A percentile compares a stretch with the other conserved stretches of the same genome.
Evolutionary conservation across 2,797 vertebrate species (phyloP).

Genomic region (Acanthurus lineatus): DNA sequence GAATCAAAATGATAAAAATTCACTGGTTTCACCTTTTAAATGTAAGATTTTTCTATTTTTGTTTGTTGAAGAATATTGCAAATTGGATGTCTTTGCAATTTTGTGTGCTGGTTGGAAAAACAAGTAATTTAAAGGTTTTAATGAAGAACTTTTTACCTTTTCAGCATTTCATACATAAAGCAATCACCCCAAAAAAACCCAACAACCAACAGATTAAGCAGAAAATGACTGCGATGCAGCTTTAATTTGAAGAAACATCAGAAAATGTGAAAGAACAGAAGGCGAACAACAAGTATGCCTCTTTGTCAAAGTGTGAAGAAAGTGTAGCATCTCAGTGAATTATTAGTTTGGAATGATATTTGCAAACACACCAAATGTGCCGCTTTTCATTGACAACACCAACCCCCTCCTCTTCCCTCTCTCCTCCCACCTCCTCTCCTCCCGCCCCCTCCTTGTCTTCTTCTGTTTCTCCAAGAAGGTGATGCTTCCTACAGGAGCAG

Average conservation of each 20-base stretch:
- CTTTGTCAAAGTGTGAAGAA: conserved; percentile 19
- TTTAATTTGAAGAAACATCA: neutral
- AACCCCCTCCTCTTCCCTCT: conserved; percentile 18
- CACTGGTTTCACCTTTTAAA: neutral
- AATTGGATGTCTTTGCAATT: neutral
- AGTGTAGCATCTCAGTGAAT: neutral
- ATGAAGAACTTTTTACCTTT: neutral
- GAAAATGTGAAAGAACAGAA: neutral
- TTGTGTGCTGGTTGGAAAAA: neutral
- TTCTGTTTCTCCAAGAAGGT: conserved; percentile 94
- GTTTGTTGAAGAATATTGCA: neutral
- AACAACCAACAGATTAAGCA: neutral
- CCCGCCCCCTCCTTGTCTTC: conserved; percentile 52
- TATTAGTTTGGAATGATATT: conserved; percentile 24
- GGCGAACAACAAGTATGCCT: neutral
- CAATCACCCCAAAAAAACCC: neutral
- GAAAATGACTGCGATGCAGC: too few species aligned
- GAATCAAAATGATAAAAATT: conserved; percentile 5
- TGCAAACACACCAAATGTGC: conserved; percentile 29
- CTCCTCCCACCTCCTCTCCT: neutral
- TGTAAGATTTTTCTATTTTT: neutral
- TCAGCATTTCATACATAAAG: neutral
- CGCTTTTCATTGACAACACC: conserved; percentile 64
- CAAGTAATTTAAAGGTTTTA: neutral
- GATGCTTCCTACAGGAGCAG: conserved; percentile 98